Evolutionary conservation across 1,140 invertebrate species (phyloP), one percentile per base, ranked within the genome.

Genomic region (Achatina immaculata): DNA sequence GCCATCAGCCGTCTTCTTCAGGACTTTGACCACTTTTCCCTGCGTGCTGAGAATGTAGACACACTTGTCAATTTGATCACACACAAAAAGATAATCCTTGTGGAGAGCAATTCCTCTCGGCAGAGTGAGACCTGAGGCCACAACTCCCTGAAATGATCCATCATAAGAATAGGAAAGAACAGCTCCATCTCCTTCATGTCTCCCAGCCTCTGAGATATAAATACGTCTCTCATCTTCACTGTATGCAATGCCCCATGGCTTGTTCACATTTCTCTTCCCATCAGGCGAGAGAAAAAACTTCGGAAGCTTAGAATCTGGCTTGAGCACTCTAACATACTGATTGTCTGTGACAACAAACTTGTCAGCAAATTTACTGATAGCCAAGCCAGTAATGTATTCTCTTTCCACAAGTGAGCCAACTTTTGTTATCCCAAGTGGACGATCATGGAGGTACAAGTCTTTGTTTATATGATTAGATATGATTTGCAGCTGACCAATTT

Each of bases 61-160:
- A 58, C 78, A 80, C 69, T 72, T 80, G 34, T 80, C 78, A 36
- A 80, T 71, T 55, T 80, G 78, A 72, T 80, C 78, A 72, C 78
- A 80, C 7, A 80, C 68, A 72, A 80, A 80, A 58, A 80, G 36
- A 55, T 45, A 80, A 51, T 24, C 36, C 21, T 72, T 72, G 36
- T 72, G 48, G 16, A 58, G 21, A 19, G 78, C 68, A 55, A 80
- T 80, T 24, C 78, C 78, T 28, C 78, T 16, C 24, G 78, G 78
- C 16, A 80, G 68, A 24, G 78, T 80, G 9, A 80, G 48, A 24
- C 78, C 78, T 16, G 78, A 71, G 11, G 78, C 78, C n/a, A 80
- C 45, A 40, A 55, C 66, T 42, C 43, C 24, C 19, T 72, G 66
- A 36, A 71, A 80, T 28, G n/a, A 14, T 24, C 78, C 78, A 72